Base-by-base conservation (phyloP, 2,888 invertebrate genomes). In the Pseudococcus jackbeardsleyi region DNA sequence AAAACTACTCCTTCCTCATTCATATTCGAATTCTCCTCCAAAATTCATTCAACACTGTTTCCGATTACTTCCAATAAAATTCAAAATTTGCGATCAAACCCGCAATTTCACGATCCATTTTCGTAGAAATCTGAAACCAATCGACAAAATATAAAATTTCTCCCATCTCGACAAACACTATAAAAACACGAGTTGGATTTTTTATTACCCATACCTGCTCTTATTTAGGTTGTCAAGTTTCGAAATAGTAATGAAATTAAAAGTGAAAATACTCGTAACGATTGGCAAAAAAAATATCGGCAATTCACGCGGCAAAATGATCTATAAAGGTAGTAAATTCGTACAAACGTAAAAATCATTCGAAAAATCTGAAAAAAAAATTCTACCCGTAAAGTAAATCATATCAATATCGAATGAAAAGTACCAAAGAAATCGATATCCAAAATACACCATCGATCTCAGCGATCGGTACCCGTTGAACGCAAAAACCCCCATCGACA, bases 161-260 rank as follows among this genome's bases (percentile, higher is more conserved):
- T 19, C 19, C 7, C 59, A 19, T 6, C 19, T 59, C 19, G 19
- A 59, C 19, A 59, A 59, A 59, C 19, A 59, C 59, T 5, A 59
- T 59, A 59, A n/a, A 59, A 59, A 19, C n/a, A 19, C 59, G 50
- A 50, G 59, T 59, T 59, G 59, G 59, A 15, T 59, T 19, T 59
- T 59, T 59, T 59, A 59, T 59, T n/a, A 59, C 59, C 19, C 59
- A 59, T 59, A 59, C 59, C 59, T 59, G 19, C 59, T 59, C 11
- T 59, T 59, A 59, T 59, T 59, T 59, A 59, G 59, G 59, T 59
- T 59, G 59, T 59, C 59, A 59, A 59, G 59, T 59, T 59, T 59
- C 59, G 59, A 59, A 59, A 50, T 50, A 50, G 59, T 59, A 59
- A 59, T 59, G 59, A 59, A 59, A 59, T 59, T 59, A 59, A 59